Evolutionary conservation across 2,888 invertebrate species (phyloP).

Genomic region (Cephus spinipes): DNA sequence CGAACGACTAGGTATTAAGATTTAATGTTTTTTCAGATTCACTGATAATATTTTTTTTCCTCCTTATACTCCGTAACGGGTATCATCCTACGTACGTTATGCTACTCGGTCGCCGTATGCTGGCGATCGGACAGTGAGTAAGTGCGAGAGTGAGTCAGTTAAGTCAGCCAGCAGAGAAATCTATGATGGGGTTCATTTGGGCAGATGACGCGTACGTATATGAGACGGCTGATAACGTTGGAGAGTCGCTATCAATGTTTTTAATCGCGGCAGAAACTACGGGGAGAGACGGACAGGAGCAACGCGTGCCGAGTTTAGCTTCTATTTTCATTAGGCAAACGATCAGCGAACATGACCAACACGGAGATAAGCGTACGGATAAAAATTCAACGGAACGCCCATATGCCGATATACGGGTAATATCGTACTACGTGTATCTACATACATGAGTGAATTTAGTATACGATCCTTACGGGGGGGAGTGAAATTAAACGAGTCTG

Average conservation of each 20-base stretch:
- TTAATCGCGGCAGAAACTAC: not conserved
- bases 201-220: not conserved
- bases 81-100: not conserved
- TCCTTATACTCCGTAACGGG: not conserved
- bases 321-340: not conserved
- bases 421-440: not conserved
- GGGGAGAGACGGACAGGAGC: not conserved
- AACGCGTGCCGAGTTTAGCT: not conserved
- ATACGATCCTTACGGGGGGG: no score
- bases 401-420: conserved; percentile 2
- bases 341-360: not conserved
- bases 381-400: conserved; percentile 2
- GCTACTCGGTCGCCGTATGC: not conserved
- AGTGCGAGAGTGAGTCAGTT: not conserved
- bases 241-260: not conserved
- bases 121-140: not conserved
- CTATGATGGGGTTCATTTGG: not conserved
- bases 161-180: not conserved
- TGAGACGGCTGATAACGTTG: not conserved
- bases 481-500: not conserved
- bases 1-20: not conserved
- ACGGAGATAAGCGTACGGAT: not conserved
- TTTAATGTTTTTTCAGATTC: not conserved
- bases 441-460: conserved; percentile 9
- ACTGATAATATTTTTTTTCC: not conserved